Percentiles rank a stretch among this genome's conserved stretches.
These are phyloP conservation scores for Thysanoteuthis rhombus DNA, from an alignment of 2,888 invertebrate genomes.

Conservation along the genomic window DNA sequence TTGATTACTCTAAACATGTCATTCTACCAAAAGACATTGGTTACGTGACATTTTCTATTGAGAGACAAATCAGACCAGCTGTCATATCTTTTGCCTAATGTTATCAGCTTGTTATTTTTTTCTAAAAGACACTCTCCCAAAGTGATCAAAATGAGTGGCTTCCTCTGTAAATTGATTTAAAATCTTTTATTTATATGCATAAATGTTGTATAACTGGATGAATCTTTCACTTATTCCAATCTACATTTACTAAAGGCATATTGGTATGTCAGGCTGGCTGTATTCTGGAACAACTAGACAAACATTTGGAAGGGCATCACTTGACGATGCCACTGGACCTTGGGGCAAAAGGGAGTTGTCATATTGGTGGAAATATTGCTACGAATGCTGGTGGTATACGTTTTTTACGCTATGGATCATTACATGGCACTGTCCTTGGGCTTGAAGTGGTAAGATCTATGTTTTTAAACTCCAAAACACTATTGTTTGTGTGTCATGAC, in stretches of 20 bases:
- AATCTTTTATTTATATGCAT: too few species aligned
- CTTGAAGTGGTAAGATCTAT: constrained; percentile 80
- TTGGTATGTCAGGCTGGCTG: constrained; percentile 88
- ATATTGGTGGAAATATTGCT: constrained; percentile 94
- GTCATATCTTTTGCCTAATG: too few species aligned
- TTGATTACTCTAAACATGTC: too few species aligned
- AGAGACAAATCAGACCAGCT: too few species aligned
- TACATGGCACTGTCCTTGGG: constrained; percentile 90
- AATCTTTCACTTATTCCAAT: not conserved
- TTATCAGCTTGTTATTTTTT: too few species aligned
- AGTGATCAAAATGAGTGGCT: too few species aligned
- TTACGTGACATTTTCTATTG: too few species aligned
- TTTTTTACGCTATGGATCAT: constrained; percentile 92
- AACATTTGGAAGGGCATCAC: constrained; percentile 77
- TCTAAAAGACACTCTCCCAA: too few species aligned
- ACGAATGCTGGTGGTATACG: constrained; percentile 97
- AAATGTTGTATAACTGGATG: not conserved
- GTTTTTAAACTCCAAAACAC: too few species aligned
- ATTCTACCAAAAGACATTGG: too few species aligned
- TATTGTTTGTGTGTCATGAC: too few species aligned
- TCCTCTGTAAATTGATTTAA: too few species aligned
- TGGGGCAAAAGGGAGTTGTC: constrained; percentile 94
- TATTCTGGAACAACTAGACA: constrained; percentile 86
- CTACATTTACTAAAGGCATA: constrained; percentile 53
- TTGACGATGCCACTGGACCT: constrained; percentile 95